These are phyloP conservation scores for Creontiades dilutus DNA, from an alignment of 2,888 invertebrate genomes.

Conservation along the genomic window DNA sequence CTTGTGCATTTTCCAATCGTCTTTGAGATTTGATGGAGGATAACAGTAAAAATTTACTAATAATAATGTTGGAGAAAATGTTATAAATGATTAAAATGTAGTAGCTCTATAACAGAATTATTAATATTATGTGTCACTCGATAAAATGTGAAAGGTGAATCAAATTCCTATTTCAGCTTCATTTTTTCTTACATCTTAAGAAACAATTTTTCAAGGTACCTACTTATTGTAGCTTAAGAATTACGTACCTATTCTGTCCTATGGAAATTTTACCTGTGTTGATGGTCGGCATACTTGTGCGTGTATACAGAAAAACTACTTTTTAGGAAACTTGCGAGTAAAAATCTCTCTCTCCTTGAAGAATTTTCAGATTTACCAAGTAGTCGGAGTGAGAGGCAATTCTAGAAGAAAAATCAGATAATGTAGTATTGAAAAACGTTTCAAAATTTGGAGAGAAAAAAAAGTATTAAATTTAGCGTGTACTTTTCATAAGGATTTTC, in stretches of 20 bases:
- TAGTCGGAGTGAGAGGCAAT: not conserved
- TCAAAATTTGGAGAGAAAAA: not conserved
- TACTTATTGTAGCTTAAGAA: too few species aligned
- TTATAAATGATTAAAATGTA: constrained; percentile 12
- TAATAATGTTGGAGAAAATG: too few species aligned
- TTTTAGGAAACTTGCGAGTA: not conserved
- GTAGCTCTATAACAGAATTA: not conserved
- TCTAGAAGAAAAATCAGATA: not conserved
- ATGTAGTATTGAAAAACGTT: not conserved
- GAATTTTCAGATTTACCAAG: not conserved
- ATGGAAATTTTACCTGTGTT: not conserved
- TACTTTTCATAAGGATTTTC: not conserved
- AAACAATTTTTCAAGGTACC: not conserved
- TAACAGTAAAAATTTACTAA: not conserved
- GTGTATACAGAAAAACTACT: too few species aligned
- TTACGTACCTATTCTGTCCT: not conserved
- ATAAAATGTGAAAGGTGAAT: not conserved
- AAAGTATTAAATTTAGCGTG: constrained; percentile 12
- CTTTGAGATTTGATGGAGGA: constrained; percentile 29
- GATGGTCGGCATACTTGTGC: too few species aligned
- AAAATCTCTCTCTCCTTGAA: not conserved
- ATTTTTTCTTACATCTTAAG: not conserved
- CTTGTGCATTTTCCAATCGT: constrained; percentile 37
- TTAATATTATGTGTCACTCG: constrained; percentile 28
- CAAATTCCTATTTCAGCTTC: not conserved